Evolutionary conservation across 2,888 invertebrate genomes (phyloP), one percentile per base, ranked within the genome.

Genomic region (Polymixis lichenea): DNA sequence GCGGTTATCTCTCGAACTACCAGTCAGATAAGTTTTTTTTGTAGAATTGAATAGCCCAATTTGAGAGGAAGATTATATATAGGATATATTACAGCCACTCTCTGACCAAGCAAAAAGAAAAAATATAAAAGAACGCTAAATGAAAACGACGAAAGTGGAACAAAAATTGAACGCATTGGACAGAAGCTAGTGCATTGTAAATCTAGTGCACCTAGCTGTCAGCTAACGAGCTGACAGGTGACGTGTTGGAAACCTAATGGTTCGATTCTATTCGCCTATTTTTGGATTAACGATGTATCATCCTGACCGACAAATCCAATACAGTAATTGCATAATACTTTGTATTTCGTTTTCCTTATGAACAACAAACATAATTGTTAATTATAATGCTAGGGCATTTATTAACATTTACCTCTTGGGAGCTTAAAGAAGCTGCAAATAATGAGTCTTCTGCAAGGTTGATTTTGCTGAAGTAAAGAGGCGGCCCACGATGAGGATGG

Each of bases 281-380:
- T n/a, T 58, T 56, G n/a, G 15, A 56, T 32, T 71, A 55, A 46
- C 65, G 19, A 25, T 53, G 58, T 25, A n/a, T 64, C 64, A 46
- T 49, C 28, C 8, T 51, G 13, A 32, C 43, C 32, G 38, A 60
- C 53, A 49, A 15, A 43, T 49, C 56, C 22, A 46, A 51, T 65
- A 58, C 7, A 78, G 25, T 25, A 62, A 55, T 60, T 73, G 53
- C 49, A 65, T 64, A 71, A 49, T 49, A 43, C 2, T 53, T 17
- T 58, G 56, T 38, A 28, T 19, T 51, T 43, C 0, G 46, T 71
- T 82, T 82, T 82, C 73, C 70, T 70, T 60, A 51, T 73, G 43
- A n/a, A 60, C 19, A 64, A 38, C 38, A 61, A 72, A 43, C 32
- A 58, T 2, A 25, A 70, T 58, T 72, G n/a, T 51, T 25, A n/a